These are phyloP conservation scores for Stratiolaelaps scimitus DNA, from an alignment of 1,140 invertebrate genomes.

Conservation along the genomic window DNA sequence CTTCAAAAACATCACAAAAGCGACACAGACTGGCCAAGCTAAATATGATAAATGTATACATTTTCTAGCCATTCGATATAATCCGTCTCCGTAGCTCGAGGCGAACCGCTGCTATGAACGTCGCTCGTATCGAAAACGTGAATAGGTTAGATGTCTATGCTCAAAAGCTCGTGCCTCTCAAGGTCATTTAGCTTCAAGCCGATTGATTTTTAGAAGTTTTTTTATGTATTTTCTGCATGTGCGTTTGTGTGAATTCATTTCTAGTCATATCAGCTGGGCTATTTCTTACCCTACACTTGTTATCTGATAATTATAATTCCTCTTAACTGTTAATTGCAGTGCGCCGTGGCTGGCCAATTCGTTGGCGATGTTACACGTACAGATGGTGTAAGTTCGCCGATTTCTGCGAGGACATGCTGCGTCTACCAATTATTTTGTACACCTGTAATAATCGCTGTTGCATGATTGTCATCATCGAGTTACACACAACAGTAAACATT, in stretches of 20 bases:
- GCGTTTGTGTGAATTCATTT: too few relatives aligned
- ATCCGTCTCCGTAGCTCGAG: too few relatives aligned
- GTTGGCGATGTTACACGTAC: background rate
- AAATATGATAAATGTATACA: background rate
- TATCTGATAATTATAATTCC: too few relatives aligned
- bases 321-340: too few relatives aligned
- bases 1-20: too few relatives aligned
- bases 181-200: background rate
- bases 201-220: slow-evolving; percentile 12
- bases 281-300: too few relatives aligned
- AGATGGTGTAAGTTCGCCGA: slow-evolving; percentile 1
- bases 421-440: background rate
- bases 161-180: background rate
- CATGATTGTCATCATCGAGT: too few relatives aligned
- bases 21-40: background rate
- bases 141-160: too few relatives aligned
- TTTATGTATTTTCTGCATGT: background rate
- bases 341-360: background rate
- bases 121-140: too few relatives aligned
- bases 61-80: background rate
- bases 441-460: background rate
- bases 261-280: too few relatives aligned
- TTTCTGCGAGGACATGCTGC: slow-evolving; percentile 54
- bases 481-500: too few relatives aligned
- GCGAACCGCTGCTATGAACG: too few relatives aligned